Evolutionary conservation across 2,888 invertebrate species (phyloP), one percentile per base, ranked within the genome.

Genomic region (Pandemis heparana): DNA sequence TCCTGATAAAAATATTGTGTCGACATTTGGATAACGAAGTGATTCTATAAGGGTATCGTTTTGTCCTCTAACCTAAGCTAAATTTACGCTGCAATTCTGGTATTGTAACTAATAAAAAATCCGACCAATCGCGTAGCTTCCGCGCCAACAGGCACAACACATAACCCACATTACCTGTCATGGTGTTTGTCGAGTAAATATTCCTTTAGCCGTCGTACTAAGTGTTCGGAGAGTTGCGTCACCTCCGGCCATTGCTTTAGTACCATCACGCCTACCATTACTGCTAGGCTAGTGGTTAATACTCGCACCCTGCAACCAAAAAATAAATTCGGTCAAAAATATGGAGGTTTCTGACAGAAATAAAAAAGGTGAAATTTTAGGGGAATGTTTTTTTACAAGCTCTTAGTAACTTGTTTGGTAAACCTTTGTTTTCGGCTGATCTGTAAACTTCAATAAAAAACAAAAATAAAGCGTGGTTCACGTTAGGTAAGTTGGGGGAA

Each of bases 241-340:
- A 98, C 96, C 89, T 98, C 98, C 70, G 98, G 98, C 98, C 98
- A 98, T 87, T 98, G 98, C 86, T 97, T 97, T 87, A 98, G 95
- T 80, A 98, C 96, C 95, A 98, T 96, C 81, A 98, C 96, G 82
- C 97, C 96, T 73, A 97, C 95, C 94, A 97, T 96, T 76, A 98
- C 97, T 79, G 97, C 96, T 80, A 97, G 89, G 83, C 97, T 96
- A 70, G 98, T 98, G 77, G 98, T 97, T 86, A 98, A 92, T 81
- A 98, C 97, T 85, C 98, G 96, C 82, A 98, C 97, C 95, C 98
- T 98, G 95, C 68, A 95, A 95, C 1, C 23, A 39, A 39, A 1
- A 43, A 9, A 0, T 16, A 14, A 16, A 32, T 32, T 32, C 23
- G 23, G 2, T 32, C 4, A 32, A 32, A 32, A 32, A 32, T 32